Conservation (phyloP, 2,797 vertebrate species). For the Periophthalmus magnuspinnatus region DNA sequence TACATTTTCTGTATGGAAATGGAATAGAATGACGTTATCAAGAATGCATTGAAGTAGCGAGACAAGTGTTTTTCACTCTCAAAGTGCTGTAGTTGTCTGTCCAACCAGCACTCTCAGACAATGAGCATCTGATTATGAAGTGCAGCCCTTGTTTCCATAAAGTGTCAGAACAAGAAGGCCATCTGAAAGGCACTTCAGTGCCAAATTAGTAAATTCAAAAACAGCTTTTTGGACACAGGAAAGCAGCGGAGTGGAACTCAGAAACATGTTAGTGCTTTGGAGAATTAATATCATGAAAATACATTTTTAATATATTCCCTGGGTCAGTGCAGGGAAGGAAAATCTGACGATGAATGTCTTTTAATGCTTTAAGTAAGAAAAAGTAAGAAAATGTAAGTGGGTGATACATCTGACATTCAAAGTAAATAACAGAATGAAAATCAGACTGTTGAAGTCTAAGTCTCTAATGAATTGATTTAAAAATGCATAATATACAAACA, state of each 20-base stretch:
- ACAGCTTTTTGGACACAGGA: slow-evolving; percentile 72
- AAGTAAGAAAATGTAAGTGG: slow-evolving; percentile 20
- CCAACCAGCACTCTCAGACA: slow-evolving; percentile 27
- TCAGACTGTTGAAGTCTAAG: not conserved
- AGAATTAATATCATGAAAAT: slow-evolving; percentile 74
- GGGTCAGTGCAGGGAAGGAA: slow-evolving; percentile 49
- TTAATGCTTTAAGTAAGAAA: slow-evolving; percentile 28
- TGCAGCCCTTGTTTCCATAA: slow-evolving; percentile 65
- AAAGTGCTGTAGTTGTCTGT: slow-evolving; percentile 18
- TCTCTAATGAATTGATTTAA: not conserved
- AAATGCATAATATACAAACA: not conserved
- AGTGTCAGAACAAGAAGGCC: slow-evolving; percentile 71
- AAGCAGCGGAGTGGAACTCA: slow-evolving; percentile 46
- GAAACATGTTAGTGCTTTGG: slow-evolving; percentile 26
- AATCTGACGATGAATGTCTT: slow-evolving; percentile 61
- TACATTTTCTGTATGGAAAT: not conserved
- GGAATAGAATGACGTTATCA: not conserved
- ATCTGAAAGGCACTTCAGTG: slow-evolving; percentile 78
- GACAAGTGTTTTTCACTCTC: not conserved
- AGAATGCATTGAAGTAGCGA: not conserved
- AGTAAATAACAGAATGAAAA: not conserved
- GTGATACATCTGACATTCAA: slow-evolving; percentile 8
- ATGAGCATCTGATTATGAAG: slow-evolving; percentile 76
- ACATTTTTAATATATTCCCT: slow-evolving; percentile 63
- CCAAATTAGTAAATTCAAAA: slow-evolving; percentile 80